Evolutionary conservation across 2,113 vertebrate species (phyloP).

Genomic region (Thunnus thynnus): DNA sequence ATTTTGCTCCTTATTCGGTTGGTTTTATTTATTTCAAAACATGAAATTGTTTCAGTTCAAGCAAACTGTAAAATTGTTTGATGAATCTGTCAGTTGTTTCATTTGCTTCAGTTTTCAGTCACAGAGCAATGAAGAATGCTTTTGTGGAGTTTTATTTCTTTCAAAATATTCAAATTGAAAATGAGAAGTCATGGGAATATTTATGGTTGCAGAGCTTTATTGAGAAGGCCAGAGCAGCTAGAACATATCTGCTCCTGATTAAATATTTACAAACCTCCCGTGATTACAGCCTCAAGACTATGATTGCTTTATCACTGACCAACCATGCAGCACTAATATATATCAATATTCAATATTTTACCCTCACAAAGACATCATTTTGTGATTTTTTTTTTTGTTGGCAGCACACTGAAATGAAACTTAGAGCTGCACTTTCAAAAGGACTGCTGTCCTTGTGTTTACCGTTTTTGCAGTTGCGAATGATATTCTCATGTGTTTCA

Average conservation of each 20-base stretch:
- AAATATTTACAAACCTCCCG: conserved; percentile 52
- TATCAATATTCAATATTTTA: conserved; percentile 10
- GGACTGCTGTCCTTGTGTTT: conserved; percentile 22
- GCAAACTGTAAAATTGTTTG: neutral
- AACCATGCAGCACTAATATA: conserved; percentile 5
- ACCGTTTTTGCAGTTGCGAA: conserved; percentile 7
- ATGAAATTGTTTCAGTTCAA: neutral
- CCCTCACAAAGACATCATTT: neutral
- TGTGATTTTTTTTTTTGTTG: neutral
- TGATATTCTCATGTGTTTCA: conserved; percentile 47
- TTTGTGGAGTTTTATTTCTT: neutral
- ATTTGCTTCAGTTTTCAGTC: conserved; percentile 4
- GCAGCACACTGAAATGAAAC: neutral
- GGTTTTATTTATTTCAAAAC: neutral
- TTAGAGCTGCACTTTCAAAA: neutral
- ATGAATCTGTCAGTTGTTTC: neutral
- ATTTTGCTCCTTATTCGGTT: neutral
- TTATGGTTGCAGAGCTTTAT: neutral
- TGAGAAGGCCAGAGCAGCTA: conserved; percentile 18
- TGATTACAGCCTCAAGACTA: conserved; percentile 23
- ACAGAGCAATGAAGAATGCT: conserved; percentile 9
- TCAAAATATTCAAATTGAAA: conserved; percentile 13
- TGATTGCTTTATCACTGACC: conserved; percentile 32
- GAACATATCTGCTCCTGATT: conserved; percentile 38
- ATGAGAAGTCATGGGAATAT: conserved; percentile 2